Conservation (phyloP, 2,888 invertebrate species). For the Sinhomidia bicolor region DNA sequence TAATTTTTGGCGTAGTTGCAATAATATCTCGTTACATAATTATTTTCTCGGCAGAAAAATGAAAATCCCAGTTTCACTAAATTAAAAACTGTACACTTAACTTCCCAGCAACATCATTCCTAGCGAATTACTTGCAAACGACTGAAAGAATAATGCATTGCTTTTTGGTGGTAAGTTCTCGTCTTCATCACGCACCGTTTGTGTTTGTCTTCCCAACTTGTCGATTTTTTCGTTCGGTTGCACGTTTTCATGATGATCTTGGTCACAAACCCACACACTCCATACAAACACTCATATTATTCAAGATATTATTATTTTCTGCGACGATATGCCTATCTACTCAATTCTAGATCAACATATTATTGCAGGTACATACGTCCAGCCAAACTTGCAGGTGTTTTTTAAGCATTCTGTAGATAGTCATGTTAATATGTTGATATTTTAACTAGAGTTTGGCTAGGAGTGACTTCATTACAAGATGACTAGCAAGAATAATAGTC, state of each 20-base stretch:
- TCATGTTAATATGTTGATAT: background rate
- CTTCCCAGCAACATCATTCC: background rate
- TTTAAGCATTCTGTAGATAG: background rate
- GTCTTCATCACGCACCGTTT: background rate
- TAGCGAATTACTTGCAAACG: constrained; percentile 45
- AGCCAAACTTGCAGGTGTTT: background rate
- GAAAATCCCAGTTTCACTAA: too few species aligned
- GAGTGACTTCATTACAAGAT: constrained; percentile 60
- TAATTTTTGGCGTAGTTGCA: too few species aligned
- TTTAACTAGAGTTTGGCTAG: background rate
- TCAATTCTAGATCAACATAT: too few species aligned
- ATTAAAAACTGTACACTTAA: background rate
- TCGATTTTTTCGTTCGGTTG: background rate
- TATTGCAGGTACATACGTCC: background rate
- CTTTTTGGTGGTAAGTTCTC: background rate
- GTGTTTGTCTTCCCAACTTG: background rate
- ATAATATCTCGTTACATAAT: too few species aligned
- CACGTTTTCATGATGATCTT: background rate
- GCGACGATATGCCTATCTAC: too few species aligned
- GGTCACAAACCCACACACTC: background rate
- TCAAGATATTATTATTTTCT: background rate
- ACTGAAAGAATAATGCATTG: background rate
- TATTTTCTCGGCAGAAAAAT: too few species aligned
- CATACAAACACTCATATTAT: background rate
- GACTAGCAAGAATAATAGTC: constrained; percentile 28